phyloP scores from a whole-genome alignment of 2,888 invertebrate genomes.

The Eupithecia exiguata region DNA sequence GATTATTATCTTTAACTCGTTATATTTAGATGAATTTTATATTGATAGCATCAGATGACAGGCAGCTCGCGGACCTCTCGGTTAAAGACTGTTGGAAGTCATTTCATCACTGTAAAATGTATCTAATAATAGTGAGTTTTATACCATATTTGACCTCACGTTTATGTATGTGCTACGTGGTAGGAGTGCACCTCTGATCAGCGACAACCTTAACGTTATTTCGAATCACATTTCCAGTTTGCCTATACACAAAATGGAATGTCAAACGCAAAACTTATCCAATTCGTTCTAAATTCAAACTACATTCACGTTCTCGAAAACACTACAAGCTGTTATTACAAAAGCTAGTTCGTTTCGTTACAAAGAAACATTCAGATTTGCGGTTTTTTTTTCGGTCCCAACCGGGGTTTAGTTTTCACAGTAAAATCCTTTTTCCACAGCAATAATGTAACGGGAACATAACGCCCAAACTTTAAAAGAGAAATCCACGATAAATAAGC shows the following conservation, averaged over 20 bases:
- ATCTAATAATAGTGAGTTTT: too few relatives aligned
- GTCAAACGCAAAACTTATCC: slow-evolving; percentile 44
- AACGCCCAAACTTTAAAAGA: slow-evolving; percentile 53
- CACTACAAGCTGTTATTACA: slow-evolving; percentile 20
- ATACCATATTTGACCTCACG: too few relatives aligned
- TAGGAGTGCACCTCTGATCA: too few relatives aligned
- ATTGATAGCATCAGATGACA: too few relatives aligned
- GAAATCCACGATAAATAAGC: slow-evolving; percentile 56
- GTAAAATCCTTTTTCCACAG: slow-evolving; percentile 30
- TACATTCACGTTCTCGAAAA: slow-evolving; percentile 11
- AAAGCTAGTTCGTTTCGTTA: slow-evolving; percentile 17
- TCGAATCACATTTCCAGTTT: slow-evolving; percentile 8
- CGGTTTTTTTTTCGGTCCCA: slow-evolving; percentile 42
- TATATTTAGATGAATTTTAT: too few relatives aligned
- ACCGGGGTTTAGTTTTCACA: slow-evolving; percentile 40
- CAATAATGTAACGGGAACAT: slow-evolving; percentile 51
- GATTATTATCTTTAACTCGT: too few relatives aligned
- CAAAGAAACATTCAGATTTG: slow-evolving; percentile 32
- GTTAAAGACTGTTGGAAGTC: too few relatives aligned
- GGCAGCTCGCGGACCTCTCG: too few relatives aligned
- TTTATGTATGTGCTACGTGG: too few relatives aligned
- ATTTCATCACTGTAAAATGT: too few relatives aligned
- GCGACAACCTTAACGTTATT: not conserved
- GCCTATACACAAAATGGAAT: slow-evolving; percentile 41
- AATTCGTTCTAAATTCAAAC: slow-evolving; percentile 29